Percentiles rank a stretch among this genome's conserved stretches.
Conservation (phyloP, 2,797 vertebrate species). For the Anas bernieri region DNA sequence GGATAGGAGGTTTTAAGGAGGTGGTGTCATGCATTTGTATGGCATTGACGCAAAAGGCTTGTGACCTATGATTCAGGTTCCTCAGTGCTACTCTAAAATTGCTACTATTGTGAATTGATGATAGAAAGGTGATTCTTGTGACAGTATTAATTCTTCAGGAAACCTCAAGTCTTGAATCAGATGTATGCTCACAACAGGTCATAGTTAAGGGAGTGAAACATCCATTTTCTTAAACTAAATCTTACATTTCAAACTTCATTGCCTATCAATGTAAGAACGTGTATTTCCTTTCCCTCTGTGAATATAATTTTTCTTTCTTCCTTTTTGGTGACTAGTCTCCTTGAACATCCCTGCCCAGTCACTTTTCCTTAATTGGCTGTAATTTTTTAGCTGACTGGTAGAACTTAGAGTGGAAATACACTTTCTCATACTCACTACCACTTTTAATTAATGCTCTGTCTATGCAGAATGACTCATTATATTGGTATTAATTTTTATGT, state of each 20-base stretch:
- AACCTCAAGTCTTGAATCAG: neutral
- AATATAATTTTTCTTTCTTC: neutral
- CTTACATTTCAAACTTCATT: neutral
- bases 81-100: neutral
- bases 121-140: accelerated
- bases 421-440: conserved; percentile 2
- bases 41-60: neutral
- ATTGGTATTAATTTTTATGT: conserved; percentile 32
- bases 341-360: neutral
- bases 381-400: conserved; percentile 22
- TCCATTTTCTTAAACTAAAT: neutral
- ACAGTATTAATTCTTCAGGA: neutral
- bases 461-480: conserved; percentile 28
- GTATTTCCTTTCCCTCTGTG: neutral
- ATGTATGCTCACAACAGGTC: neutral
- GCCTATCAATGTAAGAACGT: neutral
- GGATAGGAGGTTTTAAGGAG: neutral
- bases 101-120: neutral
- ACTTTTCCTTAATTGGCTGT: neutral
- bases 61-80: neutral
- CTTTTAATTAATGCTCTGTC: conserved; percentile 41
- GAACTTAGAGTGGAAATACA: conserved; percentile 18
- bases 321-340: neutral
- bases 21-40: neutral
- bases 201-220: neutral